Percentiles rank a stretch among this genome's conserved stretches.
Conservation (phyloP, 2,113 vertebrate species). For the Hippocampus barbouri region DNA sequence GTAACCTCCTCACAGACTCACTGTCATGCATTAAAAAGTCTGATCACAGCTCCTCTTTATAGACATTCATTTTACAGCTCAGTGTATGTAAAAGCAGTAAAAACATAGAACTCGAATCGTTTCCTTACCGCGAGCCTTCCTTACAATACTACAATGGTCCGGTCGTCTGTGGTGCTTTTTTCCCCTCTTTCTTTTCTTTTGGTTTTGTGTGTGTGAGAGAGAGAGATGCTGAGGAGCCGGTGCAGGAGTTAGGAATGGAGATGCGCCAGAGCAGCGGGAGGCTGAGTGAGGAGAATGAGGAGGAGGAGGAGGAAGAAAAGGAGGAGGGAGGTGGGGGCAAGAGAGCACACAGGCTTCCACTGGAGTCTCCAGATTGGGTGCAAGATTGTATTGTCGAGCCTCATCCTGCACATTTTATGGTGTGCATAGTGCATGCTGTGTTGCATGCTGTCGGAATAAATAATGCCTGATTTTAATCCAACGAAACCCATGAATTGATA, state of each 20-base stretch:
- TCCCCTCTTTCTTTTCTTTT: not conserved
- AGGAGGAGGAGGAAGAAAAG: conserved; percentile 25
- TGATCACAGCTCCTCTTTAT: not conserved
- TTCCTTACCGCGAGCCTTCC: conserved; percentile 48
- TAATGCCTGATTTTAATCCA: not conserved
- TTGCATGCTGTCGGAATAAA: not conserved
- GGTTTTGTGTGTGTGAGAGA: conserved; percentile 10
- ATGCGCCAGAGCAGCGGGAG: conserved; percentile 34
- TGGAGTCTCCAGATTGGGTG: conserved; percentile 41
- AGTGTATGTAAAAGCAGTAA: not conserved
- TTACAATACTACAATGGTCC: conserved; percentile 6
- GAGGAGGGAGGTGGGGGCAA: conserved; percentile 25
- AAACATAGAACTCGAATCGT: not conserved
- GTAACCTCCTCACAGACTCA: not conserved
- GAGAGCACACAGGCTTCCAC: conserved; percentile 20
- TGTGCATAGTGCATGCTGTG: not conserved
- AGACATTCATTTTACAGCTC: not conserved
- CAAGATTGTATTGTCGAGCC: conserved; percentile 26
- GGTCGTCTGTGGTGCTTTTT: conserved; percentile 20
- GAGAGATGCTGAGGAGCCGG: conserved; percentile 18
- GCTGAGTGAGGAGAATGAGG: conserved; percentile 34
- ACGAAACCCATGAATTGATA: not conserved
- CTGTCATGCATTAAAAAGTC: not conserved
- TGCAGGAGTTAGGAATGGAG: conserved; percentile 44
- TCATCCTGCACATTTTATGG: conserved; percentile 15